These are phyloP conservation scores for Scaptomyza hsui DNA, from an alignment of 1,140 invertebrate genomes.

Conservation along the genomic window DNA sequence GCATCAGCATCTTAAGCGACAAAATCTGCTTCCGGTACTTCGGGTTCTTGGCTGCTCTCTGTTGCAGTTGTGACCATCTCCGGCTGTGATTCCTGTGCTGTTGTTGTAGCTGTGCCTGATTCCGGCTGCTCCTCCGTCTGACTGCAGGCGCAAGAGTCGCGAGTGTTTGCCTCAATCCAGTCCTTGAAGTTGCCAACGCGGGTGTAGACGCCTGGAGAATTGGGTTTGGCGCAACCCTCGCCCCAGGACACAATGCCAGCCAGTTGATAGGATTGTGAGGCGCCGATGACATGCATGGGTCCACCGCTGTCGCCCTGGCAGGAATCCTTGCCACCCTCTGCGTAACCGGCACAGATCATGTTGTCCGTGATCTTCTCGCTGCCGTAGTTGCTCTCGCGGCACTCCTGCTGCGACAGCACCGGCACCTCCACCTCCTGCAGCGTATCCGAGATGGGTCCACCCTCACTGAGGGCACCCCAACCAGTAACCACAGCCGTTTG, in stretches of 20 bases:
- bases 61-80: constrained; percentile 5
- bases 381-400: constrained; percentile 88
- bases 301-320: constrained; percentile 91
- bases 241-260: constrained; percentile 91
- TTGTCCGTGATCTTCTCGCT: constrained; percentile 90
- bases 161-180: constrained; percentile 89
- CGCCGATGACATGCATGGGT: constrained; percentile 86
- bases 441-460: constrained; percentile 85
- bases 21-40: constrained; percentile 47
- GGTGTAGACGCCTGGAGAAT: constrained; percentile 93
- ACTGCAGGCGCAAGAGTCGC: constrained; percentile 88
- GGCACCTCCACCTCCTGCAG: constrained; percentile 88
- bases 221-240: constrained; percentile 91
- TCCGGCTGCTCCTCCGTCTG: constrained; percentile 20
- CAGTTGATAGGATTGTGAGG: constrained; percentile 60
- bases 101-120: neutral
- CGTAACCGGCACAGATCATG: constrained; percentile 94
- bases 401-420: constrained; percentile 89
- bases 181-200: constrained; percentile 90
- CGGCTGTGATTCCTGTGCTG: constrained; percentile 28
- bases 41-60: constrained; percentile 20
- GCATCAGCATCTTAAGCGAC: constrained; percentile 20
- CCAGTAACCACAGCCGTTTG: constrained; percentile 86
- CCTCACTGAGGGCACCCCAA: constrained; percentile 87
- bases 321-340: constrained; percentile 89